Conservation (phyloP, 2,797 vertebrate genomes). For the Balearica regulorum region DNA sequence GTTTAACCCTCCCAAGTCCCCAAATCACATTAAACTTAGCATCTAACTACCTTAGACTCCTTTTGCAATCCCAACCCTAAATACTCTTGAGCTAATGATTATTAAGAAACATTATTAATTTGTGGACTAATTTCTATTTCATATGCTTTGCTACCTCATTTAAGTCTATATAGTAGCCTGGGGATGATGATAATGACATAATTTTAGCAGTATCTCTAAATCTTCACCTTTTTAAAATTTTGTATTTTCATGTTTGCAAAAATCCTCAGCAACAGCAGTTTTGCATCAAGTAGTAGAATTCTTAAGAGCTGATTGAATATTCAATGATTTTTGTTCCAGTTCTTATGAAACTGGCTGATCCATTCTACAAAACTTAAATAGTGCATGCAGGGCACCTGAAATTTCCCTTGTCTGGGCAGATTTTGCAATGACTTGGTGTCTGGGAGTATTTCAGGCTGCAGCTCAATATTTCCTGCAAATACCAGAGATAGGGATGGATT, state of each 20-base stretch:
- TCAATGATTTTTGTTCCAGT: not conserved
- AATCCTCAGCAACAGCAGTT: not conserved
- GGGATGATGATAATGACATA: not conserved
- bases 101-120: constrained; percentile 12
- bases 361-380: not conserved
- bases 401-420: not conserved
- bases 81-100: not conserved
- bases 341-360: not conserved
- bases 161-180: not conserved
- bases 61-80: not conserved
- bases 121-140: not conserved
- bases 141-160: not conserved
- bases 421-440: not conserved
- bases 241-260: not conserved
- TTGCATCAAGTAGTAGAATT: not conserved
- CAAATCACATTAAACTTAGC: not conserved
- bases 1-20: not conserved
- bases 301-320: not conserved
- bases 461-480: not conserved
- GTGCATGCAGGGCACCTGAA: not conserved
- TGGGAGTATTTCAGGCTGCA: not conserved
- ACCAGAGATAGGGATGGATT: not conserved
- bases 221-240: not conserved
- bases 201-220: not conserved
- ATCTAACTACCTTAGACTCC: not conserved